Evolutionary conservation across 2,113 vertebrate genomes (phyloP).

Genomic region (Catharus bicknelli): DNA sequence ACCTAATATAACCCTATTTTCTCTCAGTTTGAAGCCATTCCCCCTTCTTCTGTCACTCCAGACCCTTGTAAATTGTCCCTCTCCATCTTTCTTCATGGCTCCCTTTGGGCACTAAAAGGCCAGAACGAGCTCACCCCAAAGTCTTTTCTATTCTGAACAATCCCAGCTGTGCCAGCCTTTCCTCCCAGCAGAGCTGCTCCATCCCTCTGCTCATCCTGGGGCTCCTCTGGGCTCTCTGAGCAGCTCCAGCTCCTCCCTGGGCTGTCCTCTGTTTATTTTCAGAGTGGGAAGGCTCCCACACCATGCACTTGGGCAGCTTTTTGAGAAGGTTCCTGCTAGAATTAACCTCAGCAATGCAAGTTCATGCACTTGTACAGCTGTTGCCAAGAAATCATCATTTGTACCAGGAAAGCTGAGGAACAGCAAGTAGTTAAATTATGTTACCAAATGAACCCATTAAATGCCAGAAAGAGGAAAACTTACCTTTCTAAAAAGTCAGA

Average conservation of each 20-base stretch:
- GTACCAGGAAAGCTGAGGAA: neutral
- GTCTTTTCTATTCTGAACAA: neutral
- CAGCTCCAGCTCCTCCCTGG: neutral
- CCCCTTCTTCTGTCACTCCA: neutral
- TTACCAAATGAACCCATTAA: neutral
- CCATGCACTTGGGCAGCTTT: neutral
- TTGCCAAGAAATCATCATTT: neutral
- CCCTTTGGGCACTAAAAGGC: neutral
- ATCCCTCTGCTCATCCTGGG: neutral
- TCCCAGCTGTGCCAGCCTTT: neutral
- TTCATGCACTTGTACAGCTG: neutral
- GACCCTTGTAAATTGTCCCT: neutral
- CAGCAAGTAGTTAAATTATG: neutral
- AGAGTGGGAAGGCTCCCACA: neutral
- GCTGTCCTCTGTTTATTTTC: neutral
- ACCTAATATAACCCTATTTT: no score
- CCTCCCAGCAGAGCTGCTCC: neutral
- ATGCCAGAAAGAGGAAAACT: neutral
- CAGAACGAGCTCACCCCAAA: fast-evolving
- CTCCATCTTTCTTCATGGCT: neutral
- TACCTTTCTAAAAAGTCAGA: neutral
- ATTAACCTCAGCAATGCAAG: neutral
- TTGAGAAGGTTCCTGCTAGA: neutral
- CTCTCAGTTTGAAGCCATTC: neutral
- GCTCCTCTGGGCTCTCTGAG: neutral